Evolutionary conservation across 2,888 invertebrate species (phyloP).

Genomic region (Anthoptus insignis): DNA sequence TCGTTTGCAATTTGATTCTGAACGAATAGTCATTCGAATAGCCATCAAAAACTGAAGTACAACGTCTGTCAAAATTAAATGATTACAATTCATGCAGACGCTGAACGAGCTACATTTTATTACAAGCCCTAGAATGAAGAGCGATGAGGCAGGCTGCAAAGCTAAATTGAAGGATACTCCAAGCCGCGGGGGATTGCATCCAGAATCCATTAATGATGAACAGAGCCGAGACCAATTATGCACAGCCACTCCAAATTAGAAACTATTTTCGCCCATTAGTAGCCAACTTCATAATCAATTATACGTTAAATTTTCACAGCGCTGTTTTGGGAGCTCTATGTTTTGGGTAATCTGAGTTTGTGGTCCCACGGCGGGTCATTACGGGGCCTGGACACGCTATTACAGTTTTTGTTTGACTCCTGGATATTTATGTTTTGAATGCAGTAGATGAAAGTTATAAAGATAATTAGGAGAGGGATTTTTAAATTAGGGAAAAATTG

Average conservation of each 20-base stretch:
- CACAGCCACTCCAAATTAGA: conserved; percentile 81
- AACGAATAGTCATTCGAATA: neutral
- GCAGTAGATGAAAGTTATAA: no score
- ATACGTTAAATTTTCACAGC: conserved; percentile 83
- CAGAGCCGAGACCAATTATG: conserved; percentile 81
- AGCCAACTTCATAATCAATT: conserved; percentile 86
- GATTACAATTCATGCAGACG: neutral
- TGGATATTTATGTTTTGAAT: conserved; percentile 72
- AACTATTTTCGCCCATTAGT: conserved; percentile 85
- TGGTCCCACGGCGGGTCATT: conserved; percentile 84
- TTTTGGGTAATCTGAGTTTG: conserved; percentile 85
- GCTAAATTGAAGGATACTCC: conserved; percentile 66
- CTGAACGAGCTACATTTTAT: conserved; percentile 29
- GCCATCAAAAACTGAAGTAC: neutral
- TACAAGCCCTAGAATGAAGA: conserved; percentile 28
- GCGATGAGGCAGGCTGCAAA: conserved; percentile 29
- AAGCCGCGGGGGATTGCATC: conserved; percentile 61
- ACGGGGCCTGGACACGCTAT: conserved; percentile 69
- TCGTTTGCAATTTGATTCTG: no score
- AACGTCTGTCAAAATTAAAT: conserved; percentile 1
- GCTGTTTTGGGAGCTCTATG: conserved; percentile 80
- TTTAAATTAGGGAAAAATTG: no score
- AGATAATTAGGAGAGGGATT: no score
- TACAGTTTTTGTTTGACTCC: conserved; percentile 79
- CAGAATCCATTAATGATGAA: conserved; percentile 76